Evolutionary conservation across 2,888 invertebrate genomes (phyloP), one percentile per base, ranked within the genome.

Genomic region (Parnassius apollo): DNA sequence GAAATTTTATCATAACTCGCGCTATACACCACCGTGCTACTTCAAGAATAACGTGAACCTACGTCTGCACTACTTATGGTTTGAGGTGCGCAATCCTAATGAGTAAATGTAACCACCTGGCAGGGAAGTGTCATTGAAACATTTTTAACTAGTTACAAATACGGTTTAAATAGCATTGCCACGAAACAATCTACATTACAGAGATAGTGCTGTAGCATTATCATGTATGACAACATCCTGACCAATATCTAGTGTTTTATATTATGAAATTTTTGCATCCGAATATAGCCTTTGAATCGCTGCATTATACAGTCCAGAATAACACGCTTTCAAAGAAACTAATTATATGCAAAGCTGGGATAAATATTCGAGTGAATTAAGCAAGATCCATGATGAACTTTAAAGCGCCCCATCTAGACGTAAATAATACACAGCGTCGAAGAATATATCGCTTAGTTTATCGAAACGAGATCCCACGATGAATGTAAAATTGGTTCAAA

Each of bases 11-110:
- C 55, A 50, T 42, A 55, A 42, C 54, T 13, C n/a, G 49, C 25
- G 44, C 56, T 56, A 61, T 61, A 61, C 56, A 56, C 9, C 50
- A 35, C 13, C 25, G 56, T 45, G 50, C 50, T 56, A 35, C 44
- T 50, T 42, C 56, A 13, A 51, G 22, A 58, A 58, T 42, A 55
- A 61, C 51, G 61, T 45, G 50, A 51, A 56, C 50, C 49, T 50
- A 45, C 50, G 49, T 55, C 49, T 56, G 49, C 48, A 60, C 54
- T 50, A 50, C 45, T 56, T 51, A 61, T 45, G 13, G 51, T 61
- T 61, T 61, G 61, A 61, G 42, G 61, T 56, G 55, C 25, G 49
- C 45, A 44, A 49, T 61, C 51, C 50, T 56, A 61, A 61, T 56
- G 45, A 61, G 56, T 10, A 45, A 52, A 44, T 52, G 45, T 9